These are phyloP conservation scores for Rhea pennata DNA, from an alignment of 2,113 vertebrate genomes.

Conservation along the genomic window DNA sequence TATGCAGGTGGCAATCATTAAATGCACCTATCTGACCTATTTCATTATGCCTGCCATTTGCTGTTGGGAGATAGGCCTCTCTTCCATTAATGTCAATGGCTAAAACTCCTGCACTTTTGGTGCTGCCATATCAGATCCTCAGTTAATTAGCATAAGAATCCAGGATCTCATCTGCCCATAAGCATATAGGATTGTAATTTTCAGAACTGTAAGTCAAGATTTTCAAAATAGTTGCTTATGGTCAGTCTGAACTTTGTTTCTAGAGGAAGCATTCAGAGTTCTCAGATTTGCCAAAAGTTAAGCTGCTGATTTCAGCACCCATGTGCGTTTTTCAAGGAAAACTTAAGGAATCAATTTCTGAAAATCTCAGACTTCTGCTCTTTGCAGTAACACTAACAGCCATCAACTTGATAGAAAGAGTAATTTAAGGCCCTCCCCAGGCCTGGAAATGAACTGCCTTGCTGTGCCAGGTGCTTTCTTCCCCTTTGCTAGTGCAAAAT, in stretches of 20 bases:
- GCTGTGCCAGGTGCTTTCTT: background rate
- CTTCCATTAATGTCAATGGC: background rate
- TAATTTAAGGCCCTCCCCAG: background rate
- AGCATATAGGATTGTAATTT: background rate
- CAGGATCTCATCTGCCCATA: background rate
- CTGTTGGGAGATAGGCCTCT: background rate
- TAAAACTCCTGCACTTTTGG: background rate
- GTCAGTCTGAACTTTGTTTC: background rate
- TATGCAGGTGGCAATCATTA: conserved; percentile 35
- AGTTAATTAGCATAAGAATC: background rate
- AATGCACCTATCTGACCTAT: background rate
- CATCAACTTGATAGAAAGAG: background rate
- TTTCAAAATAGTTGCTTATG: background rate
- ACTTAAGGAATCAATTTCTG: background rate
- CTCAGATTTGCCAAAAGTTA: background rate
- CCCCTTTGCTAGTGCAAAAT: background rate
- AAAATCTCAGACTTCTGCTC: background rate
- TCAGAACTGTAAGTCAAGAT: background rate
- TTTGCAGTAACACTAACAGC: background rate
- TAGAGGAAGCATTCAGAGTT: background rate
- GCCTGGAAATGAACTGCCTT: background rate
- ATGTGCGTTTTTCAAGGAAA: background rate
- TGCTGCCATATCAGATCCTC: background rate
- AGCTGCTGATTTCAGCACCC: background rate
- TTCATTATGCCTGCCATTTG: background rate